Percentiles rank a stretch among this genome's conserved stretches.
phyloP scores from a whole-genome alignment of 53 echinoderm and acorn worm genomes.

The Henricia sp. region DNA sequence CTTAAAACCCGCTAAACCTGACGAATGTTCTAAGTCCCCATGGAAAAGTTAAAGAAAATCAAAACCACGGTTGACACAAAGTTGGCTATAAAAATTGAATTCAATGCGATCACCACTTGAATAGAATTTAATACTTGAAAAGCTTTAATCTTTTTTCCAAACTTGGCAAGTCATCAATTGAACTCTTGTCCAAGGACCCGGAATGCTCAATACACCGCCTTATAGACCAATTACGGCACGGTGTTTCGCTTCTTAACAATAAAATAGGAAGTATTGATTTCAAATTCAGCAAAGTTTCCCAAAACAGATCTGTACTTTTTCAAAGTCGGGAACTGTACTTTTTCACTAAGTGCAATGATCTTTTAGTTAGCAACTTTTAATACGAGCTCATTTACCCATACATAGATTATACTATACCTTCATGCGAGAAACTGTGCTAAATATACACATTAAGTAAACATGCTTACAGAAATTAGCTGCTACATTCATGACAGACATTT shows the following conservation, averaged over 20 bases:
- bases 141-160: not conserved
- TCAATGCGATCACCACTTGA: not conserved
- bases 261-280: slow-evolving; percentile 42
- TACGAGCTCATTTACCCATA: not conserved
- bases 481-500: too few relatives aligned
- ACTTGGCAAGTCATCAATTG: slow-evolving; percentile 4
- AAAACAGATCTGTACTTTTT: not conserved
- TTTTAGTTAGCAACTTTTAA: not conserved
- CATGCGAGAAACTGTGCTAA: not conserved
- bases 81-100: not conserved
- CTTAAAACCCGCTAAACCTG: not conserved
- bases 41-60: not conserved
- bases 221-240: slow-evolving; percentile 34
- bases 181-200: not conserved
- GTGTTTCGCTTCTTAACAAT: slow-evolving; percentile 12
- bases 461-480: too few relatives aligned
- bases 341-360: slow-evolving; percentile 26
- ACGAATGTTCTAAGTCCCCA: not conserved
- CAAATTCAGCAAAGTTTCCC: not conserved
- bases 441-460: too few relatives aligned
- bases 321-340: slow-evolving; percentile 32
- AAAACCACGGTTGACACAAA: not conserved
- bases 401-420: not conserved
- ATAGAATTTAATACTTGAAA: not conserved
- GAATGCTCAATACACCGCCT: slow-evolving; percentile 10